Conservation (phyloP, 2,888 invertebrate species). For the Platycheirus albimanus region DNA sequence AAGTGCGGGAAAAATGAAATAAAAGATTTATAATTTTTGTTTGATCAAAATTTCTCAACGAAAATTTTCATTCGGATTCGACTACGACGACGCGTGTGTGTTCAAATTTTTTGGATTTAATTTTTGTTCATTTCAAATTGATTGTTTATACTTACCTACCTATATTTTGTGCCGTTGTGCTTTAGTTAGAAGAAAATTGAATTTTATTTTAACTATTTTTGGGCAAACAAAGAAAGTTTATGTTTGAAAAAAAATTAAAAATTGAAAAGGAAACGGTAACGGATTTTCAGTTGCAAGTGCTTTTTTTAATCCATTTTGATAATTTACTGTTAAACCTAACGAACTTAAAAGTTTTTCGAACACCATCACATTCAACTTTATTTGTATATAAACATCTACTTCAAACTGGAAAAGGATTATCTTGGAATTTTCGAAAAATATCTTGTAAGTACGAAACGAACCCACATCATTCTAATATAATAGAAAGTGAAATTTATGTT, state of each 20-base stretch:
- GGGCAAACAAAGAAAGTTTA: too few relatives aligned
- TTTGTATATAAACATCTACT: neutral
- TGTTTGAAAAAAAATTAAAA: conserved; percentile 38
- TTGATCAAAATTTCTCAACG: conserved; percentile 13
- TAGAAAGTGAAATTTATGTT: neutral
- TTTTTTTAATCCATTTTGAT: conserved; percentile 17
- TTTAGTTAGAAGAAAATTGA: too few relatives aligned
- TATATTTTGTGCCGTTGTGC: conserved; percentile 21
- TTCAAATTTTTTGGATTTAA: conserved; percentile 25
- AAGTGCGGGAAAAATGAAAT: conserved; percentile 18
- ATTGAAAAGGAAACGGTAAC: conserved; percentile 12
- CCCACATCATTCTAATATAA: neutral
- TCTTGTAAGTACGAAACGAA: conserved; percentile 42
- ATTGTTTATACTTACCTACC: too few relatives aligned
- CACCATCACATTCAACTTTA: conserved; percentile 43
- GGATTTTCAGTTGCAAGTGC: conserved; percentile 39
- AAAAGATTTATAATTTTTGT: neutral
- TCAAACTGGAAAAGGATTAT: conserved; percentile 70
- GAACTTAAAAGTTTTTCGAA: conserved; percentile 45
- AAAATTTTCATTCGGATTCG: conserved; percentile 31
- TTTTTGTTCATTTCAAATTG: conserved; percentile 11
- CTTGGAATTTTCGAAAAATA: conserved; percentile 56
- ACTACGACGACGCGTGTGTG: conserved; percentile 44
- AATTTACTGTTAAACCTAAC: conserved; percentile 47
- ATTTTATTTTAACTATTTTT: conserved; percentile 14